These are phyloP conservation scores for Galaxea fascicularis DNA, from an alignment of 92 coral and sea anemone species.

Conservation along the genomic window DNA sequence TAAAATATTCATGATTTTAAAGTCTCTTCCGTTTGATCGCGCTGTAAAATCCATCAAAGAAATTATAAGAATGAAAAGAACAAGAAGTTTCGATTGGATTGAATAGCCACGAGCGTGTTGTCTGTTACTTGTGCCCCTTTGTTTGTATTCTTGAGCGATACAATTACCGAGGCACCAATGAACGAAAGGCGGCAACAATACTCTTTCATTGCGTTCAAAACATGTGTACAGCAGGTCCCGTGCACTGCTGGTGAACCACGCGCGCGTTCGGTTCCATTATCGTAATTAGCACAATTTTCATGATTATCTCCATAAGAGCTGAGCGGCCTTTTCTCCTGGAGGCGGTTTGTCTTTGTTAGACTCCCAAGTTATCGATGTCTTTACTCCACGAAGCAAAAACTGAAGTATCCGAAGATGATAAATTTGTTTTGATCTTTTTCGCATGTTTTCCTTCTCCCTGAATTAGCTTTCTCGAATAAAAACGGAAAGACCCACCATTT, in stretches of 20 bases:
- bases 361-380: neutral
- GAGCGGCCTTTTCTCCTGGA: slow-evolving; percentile 2
- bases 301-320: slow-evolving; percentile 21
- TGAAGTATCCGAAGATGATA: neutral
- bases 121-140: slow-evolving; percentile 36
- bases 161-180: slow-evolving; percentile 13
- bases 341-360: slow-evolving; percentile 17
- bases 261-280: slow-evolving; percentile 17
- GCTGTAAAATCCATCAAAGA: neutral
- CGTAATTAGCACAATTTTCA: slow-evolving; percentile 20
- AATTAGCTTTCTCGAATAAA: neutral
- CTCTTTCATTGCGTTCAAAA: slow-evolving; percentile 23
- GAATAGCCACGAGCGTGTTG: neutral
- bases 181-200: slow-evolving; percentile 7
- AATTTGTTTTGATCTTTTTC: neutral
- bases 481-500: neutral
- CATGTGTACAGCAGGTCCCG: slow-evolving; percentile 50
- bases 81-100: neutral
- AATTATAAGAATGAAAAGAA: neutral
- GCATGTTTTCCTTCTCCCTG: neutral
- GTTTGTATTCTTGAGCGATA: slow-evolving; percentile 26
- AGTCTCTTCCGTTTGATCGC: no score
- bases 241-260: neutral
- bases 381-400: neutral
- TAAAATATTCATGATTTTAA: no score